Conservation (phyloP, 2,888 invertebrate species). For the Troides aeacus region DNA sequence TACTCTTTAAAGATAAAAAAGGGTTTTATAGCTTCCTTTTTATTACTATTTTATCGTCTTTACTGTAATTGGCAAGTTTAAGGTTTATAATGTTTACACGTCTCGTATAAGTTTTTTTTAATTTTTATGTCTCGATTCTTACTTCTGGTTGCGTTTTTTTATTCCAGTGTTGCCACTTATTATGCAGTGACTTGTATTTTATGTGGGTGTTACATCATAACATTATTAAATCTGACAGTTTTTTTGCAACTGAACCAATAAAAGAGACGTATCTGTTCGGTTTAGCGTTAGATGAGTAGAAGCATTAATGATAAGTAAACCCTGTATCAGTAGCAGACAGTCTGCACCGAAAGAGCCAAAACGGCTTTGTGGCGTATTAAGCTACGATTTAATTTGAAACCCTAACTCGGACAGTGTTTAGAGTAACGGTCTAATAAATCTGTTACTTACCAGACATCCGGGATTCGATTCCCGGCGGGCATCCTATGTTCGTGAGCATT, state of each 20-base stretch:
- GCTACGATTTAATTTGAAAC: slow-evolving; percentile 73
- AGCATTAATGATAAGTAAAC: slow-evolving; percentile 26
- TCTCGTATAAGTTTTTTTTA: too few species aligned
- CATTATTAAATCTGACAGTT: not conserved
- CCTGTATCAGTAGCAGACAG: slow-evolving; percentile 27
- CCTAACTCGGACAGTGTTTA: slow-evolving; percentile 55
- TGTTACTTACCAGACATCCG: slow-evolving; percentile 64
- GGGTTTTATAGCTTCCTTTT: too few species aligned
- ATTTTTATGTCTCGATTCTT: too few species aligned
- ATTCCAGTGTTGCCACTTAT: not conserved
- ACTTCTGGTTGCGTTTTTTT: too few species aligned
- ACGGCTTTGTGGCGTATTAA: slow-evolving; percentile 66
- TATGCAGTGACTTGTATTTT: not conserved
- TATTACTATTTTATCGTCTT: too few species aligned
- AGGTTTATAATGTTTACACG: too few species aligned
- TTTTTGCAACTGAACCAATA: not conserved
- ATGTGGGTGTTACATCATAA: not conserved
- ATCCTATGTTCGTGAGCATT: slow-evolving; percentile 56
- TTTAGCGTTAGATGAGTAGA: slow-evolving; percentile 4
- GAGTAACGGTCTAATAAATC: slow-evolving; percentile 75
- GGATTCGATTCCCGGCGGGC: slow-evolving; percentile 71
- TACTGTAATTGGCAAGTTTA: too few species aligned
- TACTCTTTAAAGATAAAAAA: too few species aligned
- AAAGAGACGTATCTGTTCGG: not conserved
- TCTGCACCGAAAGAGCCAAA: slow-evolving; percentile 41